Evolutionary conservation across 2,888 invertebrate species (phyloP).

Genomic region (Sericinus montela): DNA sequence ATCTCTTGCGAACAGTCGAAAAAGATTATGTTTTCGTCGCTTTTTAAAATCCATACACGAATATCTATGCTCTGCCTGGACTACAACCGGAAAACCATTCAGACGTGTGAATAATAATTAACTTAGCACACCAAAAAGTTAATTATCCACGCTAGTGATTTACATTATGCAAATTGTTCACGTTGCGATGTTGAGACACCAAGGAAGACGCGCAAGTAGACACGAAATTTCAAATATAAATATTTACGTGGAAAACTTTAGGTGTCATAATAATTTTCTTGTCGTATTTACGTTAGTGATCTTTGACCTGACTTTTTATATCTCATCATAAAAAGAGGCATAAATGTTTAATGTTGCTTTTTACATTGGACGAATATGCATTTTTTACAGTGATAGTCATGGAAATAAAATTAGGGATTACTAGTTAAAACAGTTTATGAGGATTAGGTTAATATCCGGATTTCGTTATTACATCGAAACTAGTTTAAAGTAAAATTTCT

Average conservation of each 20-base stretch:
- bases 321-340: too few species aligned
- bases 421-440: too few species aligned
- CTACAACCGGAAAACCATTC: slow-evolving; percentile 14
- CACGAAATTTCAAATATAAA: not conserved
- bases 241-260: not conserved
- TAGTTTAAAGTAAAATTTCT: too few species aligned
- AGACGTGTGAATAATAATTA: slow-evolving; percentile 9
- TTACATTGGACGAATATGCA: too few species aligned
- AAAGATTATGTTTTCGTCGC: too few species aligned
- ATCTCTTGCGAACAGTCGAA: too few species aligned
- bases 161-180: slow-evolving; percentile 18
- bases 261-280: not conserved
- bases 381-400: too few species aligned
- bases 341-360: too few species aligned
- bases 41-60: too few species aligned
- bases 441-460: too few species aligned
- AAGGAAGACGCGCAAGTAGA: not conserved
- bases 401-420: too few species aligned
- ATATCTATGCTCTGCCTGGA: not conserved
- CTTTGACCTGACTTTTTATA: not conserved
- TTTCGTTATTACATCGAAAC: too few species aligned
- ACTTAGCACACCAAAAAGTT: slow-evolving; percentile 17
- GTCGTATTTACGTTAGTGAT: not conserved
- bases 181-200: not conserved
- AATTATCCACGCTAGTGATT: slow-evolving; percentile 20